Base-by-base conservation (phyloP, 1,140 invertebrate genomes). In the Drosophila nigrodunni region DNA sequence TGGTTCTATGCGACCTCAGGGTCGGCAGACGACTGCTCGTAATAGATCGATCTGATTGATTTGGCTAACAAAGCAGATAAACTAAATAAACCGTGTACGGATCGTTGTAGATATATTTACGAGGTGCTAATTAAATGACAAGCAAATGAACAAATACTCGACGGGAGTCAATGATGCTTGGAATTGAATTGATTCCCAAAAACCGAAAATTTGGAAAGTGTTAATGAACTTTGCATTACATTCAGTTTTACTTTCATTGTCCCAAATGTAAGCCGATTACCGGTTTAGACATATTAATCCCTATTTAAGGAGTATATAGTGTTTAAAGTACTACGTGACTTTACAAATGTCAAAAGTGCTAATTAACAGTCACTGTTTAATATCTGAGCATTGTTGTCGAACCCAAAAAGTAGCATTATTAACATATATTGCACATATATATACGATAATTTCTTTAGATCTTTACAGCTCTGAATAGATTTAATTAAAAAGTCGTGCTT, bases 201-300 rank as follows among this genome's bases (percentile, higher is more conserved):
- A 4, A 7, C 35, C 35, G 21, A 10, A 37, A 15, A 65, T 44
- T 46, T 25, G 21, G 7, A 30, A 37, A 43, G 77, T 77, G 83
- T 86, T 88, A 88, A 74, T 79, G 80, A 86, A 88, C 82, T 86
- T 78, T 88, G 44, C 39, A 49, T 39, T 39, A 30, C 68, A 55
- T 39, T 74, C 58, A 58, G 54, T 46, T 82, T 78, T 15, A 82
- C 69, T 85, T 81, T 81, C 64, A 37, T 57, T 58, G 18, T n/a
- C 8, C 15, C 5, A 49, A 34, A 30, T 44, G 21, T 30, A 39
- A 25, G 11, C 11, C 7, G 54, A 60, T 49, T 37, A 2, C n/a
- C 6, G 50, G 52, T 52, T 37, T 52, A 58, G 35, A 55, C 52
- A 46, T n/a, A 46, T 46, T 7, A 2, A 39, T 39, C 35, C 9